phyloP scores from a whole-genome alignment of 2,888 invertebrate genomes.

The Synergus japonicus region DNA sequence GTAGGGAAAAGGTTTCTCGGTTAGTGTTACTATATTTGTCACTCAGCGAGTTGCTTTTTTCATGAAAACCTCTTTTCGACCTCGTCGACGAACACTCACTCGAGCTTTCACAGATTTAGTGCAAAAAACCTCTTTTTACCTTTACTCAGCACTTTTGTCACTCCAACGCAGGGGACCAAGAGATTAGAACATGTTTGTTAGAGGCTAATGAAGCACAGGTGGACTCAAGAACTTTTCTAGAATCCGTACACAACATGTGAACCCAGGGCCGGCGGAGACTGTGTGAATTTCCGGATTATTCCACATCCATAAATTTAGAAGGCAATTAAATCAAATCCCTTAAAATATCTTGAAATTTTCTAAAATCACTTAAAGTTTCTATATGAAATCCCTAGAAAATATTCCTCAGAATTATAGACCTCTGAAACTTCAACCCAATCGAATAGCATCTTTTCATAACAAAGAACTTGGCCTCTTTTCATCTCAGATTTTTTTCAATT shows the following conservation, averaged over 20 bases:
- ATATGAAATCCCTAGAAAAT: too few relatives aligned
- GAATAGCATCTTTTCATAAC: background rate
- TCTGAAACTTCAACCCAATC: too few relatives aligned
- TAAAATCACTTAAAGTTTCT: too few relatives aligned
- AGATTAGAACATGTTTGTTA: conserved; percentile 16
- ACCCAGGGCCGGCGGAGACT: background rate
- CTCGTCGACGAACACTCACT: background rate
- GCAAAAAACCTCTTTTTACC: conserved; percentile 6
- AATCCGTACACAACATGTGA: background rate
- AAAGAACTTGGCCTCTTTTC: background rate
- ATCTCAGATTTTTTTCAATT: background rate
- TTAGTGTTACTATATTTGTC: conserved; percentile 29
- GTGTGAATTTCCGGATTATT: too few relatives aligned
- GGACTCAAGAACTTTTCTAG: background rate
- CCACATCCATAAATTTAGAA: too few relatives aligned
- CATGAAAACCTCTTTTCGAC: conserved; percentile 39
- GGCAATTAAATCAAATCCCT: too few relatives aligned
- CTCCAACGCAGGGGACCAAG: background rate
- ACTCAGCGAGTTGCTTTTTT: conserved; percentile 44
- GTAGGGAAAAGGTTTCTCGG: background rate
- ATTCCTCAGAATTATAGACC: too few relatives aligned
- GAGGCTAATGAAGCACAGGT: background rate
- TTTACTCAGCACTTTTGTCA: conserved; percentile 3
- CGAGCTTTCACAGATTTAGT: background rate
- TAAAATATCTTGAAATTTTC: too few relatives aligned